Conservation (phyloP, 2,888 invertebrate genomes). For the Synergus gifuensis region DNA sequence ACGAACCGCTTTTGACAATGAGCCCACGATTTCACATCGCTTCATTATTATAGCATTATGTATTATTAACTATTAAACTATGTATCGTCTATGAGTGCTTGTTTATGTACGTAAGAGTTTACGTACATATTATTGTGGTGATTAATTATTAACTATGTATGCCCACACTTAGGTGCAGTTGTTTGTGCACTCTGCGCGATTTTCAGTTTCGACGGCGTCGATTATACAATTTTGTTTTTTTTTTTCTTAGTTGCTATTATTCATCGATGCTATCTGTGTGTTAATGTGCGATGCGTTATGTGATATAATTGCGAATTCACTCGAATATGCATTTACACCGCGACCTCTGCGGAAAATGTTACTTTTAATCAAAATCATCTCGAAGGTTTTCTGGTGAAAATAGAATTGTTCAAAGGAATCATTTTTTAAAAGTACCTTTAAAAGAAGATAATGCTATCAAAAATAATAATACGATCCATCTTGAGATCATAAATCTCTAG, state of each 20-base stretch:
- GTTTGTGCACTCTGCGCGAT: background rate
- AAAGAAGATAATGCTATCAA: background rate
- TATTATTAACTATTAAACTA: constrained; percentile 46
- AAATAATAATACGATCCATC: background rate
- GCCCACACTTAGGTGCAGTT: background rate
- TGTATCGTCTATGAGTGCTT: constrained; percentile 50
- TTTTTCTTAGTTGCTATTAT: background rate
- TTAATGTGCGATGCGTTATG: background rate
- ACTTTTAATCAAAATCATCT: background rate
- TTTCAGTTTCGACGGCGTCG: background rate
- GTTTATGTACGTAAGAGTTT: constrained; percentile 41
- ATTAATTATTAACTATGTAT: constrained; percentile 21
- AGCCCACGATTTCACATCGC: constrained; percentile 58
- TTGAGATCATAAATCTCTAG: too few relatives aligned
- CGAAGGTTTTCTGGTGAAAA: background rate
- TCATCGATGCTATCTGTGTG: background rate
- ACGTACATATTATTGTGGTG: constrained; percentile 20
- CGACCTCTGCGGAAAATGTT: background rate
- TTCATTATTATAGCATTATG: constrained; percentile 48
- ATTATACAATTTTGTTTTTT: background rate
- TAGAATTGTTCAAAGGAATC: background rate
- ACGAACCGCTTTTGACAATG: constrained; percentile 57
- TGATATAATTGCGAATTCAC: background rate
- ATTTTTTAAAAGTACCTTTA: background rate
- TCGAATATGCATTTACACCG: constrained; percentile 2